Percentiles rank a stretch among this genome's conserved stretches.
Conservation (phyloP, 2,113 vertebrate species). For the Oxyura jamaicensis region DNA sequence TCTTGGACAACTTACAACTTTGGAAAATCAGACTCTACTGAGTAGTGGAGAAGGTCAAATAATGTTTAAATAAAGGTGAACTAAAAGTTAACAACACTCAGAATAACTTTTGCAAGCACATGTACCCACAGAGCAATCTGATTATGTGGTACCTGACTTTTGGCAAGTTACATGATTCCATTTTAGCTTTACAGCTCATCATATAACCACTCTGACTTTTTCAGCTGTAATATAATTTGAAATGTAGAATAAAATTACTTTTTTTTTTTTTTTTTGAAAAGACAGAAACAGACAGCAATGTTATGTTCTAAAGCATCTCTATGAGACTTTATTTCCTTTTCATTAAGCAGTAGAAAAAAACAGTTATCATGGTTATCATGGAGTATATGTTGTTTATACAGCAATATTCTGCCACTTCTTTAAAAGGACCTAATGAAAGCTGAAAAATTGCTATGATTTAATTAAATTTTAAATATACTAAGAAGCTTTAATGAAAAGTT, state of each 20-base stretch:
- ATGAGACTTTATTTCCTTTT: not conserved
- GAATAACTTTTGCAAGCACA: not conserved
- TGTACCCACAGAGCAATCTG: not conserved
- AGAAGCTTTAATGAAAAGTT: conserved; percentile 7
- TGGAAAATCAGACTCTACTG: not conserved
- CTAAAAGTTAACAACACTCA: not conserved
- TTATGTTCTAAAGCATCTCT: not conserved
- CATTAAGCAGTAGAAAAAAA: conserved; percentile 8
- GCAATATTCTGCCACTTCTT: not conserved
- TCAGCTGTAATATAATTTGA: not conserved
- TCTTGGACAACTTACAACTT: not conserved
- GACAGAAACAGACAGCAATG: not conserved
- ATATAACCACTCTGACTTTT: not conserved
- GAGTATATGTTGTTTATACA: not conserved
- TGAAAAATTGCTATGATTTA: conserved; percentile 21
- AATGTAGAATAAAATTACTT: not conserved
- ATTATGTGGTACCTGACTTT: not conserved
- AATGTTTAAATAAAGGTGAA: not conserved
- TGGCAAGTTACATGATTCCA: not conserved
- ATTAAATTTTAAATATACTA: conserved; percentile 35
- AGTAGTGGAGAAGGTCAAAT: not conserved
- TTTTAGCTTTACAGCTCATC: not conserved
- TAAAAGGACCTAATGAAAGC: not conserved
- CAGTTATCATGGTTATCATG: not conserved
- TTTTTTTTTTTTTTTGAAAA: not conserved